phyloP scores from a whole-genome alignment of 2,113 vertebrate genomes.

The Daphoenositta chrysoptera region DNA sequence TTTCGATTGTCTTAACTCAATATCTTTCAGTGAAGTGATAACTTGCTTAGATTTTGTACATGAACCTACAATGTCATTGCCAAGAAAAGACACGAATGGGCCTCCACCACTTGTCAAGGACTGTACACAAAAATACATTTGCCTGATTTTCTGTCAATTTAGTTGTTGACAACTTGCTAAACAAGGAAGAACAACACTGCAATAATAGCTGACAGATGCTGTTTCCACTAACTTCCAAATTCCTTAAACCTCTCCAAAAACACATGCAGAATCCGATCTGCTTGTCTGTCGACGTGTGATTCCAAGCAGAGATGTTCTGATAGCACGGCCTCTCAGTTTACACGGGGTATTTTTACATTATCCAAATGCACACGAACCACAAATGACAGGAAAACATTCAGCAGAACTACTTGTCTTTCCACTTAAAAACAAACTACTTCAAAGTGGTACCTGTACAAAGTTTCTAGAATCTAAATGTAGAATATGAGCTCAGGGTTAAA shows the following conservation, averaged over 20 bases:
- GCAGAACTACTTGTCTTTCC: background rate
- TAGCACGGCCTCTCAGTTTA: background rate
- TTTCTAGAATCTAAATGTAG: background rate
- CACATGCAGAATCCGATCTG: background rate
- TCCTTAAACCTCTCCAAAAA: background rate
- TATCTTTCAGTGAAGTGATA: background rate
- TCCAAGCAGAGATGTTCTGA: background rate
- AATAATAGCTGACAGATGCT: conserved; percentile 61
- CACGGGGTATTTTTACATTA: background rate
- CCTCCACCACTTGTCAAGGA: background rate
- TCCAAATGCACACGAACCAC: background rate
- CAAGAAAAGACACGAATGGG: background rate
- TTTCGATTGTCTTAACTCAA: background rate
- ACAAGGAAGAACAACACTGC: conserved; percentile 16
- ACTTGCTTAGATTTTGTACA: background rate
- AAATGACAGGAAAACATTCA: background rate
- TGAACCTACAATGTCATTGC: background rate
- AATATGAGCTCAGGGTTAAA: background rate
- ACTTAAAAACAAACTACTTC: background rate
- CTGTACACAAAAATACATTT: background rate
- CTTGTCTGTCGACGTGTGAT: background rate
- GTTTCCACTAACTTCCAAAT: conserved; percentile 17
- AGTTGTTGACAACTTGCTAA: conserved; percentile 52
- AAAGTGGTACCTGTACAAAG: background rate
- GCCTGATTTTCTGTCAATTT: conserved; percentile 36